phyloP scores from a whole-genome alignment of 1,140 invertebrate genomes.

The Homarus americanus region DNA sequence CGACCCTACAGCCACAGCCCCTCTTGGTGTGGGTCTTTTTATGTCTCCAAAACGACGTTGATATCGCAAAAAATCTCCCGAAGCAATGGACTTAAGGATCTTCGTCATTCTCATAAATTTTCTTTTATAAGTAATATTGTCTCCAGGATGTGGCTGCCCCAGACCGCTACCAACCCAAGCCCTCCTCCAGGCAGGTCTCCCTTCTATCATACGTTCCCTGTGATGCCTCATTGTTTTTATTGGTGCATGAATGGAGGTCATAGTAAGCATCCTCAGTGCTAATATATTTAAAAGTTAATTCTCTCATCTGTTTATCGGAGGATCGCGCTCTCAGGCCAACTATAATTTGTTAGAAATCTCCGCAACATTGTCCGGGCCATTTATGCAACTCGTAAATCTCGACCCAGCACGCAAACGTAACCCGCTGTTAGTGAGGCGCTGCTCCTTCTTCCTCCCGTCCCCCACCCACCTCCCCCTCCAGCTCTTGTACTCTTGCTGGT shows the following conservation, averaged over 20 bases:
- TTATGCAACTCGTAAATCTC: conserved; percentile 7
- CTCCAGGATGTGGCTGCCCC: not conserved
- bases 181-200: not conserved
- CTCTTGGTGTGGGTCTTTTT: not conserved
- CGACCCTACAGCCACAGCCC: not conserved
- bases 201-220: not conserved
- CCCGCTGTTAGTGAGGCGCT: not conserved
- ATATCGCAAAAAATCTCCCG: not conserved
- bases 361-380: conserved; percentile 5
- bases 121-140: no score
- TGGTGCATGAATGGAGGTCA: not conserved
- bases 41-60: not conserved
- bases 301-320: conserved; percentile 8
- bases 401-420: not conserved
- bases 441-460: no score
- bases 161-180: no score
- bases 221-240: no score
- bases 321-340: conserved; percentile 14
- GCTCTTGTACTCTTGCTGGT: not conserved
- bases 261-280: not conserved
- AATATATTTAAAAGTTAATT: conserved; percentile 18
- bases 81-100: not conserved
- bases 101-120: no score
- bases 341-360: conserved; percentile 22
- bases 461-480: not conserved